Conservation (phyloP, 1,140 invertebrate species). For the Drosophila lacteicornis region DNA sequence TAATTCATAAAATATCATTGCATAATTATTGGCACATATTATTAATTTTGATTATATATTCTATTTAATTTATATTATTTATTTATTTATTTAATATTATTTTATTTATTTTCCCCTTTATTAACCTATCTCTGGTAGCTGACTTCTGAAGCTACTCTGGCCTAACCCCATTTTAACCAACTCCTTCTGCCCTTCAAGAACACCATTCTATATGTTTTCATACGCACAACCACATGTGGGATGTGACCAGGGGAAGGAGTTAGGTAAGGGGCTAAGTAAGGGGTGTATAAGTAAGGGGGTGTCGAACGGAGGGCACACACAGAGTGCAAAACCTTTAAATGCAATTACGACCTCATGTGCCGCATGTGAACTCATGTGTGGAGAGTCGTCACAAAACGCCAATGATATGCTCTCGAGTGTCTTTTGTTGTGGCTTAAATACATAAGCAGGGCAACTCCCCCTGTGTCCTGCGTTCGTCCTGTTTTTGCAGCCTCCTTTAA, state of each 20-base stretch:
- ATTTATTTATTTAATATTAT: too few relatives aligned
- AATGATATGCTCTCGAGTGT: slow-evolving; percentile 76
- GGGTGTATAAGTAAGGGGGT: slow-evolving; percentile 1
- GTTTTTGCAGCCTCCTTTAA: slow-evolving; percentile 14
- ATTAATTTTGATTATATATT: too few relatives aligned
- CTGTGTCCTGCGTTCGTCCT: slow-evolving; percentile 1
- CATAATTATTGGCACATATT: too few relatives aligned
- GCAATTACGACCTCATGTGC: slow-evolving; percentile 66
- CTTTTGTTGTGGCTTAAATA: slow-evolving; percentile 78
- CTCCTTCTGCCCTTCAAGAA: slow-evolving; percentile 1
- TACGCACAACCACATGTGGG: slow-evolving; percentile 46
- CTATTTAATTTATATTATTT: too few relatives aligned
- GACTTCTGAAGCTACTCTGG: not conserved
- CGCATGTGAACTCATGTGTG: slow-evolving; percentile 52
- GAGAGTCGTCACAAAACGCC: slow-evolving; percentile 61
- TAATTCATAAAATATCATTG: too few relatives aligned
- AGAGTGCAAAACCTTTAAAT: slow-evolving; percentile 70
- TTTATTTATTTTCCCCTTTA: not conserved
- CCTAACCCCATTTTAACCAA: not conserved
- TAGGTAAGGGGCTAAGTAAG: not conserved
- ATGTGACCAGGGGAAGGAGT: not conserved
- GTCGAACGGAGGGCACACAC: not conserved
- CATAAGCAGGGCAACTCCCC: slow-evolving; percentile 45
- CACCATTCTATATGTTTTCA: slow-evolving; percentile 49
- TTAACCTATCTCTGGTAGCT: slow-evolving; percentile 4